These are phyloP conservation scores for Brachyrhaphis roseni DNA, from an alignment of 2,797 vertebrate genomes.

Conservation along the genomic window DNA sequence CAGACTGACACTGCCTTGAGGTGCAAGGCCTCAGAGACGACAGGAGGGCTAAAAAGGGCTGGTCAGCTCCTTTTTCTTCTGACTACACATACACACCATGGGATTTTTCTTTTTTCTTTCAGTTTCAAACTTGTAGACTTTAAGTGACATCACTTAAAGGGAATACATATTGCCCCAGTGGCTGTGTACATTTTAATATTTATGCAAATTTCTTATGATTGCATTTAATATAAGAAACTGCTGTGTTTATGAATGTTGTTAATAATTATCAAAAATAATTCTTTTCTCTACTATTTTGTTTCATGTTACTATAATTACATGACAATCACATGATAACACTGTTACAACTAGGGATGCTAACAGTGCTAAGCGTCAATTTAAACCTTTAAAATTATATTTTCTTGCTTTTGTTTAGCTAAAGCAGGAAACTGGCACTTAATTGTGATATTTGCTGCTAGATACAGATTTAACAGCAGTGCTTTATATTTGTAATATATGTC, in stretches of 20 bases:
- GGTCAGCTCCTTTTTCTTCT: constrained; percentile 7
- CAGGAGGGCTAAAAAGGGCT: constrained; percentile 3
- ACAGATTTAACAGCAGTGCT: not conserved
- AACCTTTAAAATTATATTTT: not conserved
- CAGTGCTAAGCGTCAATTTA: not conserved
- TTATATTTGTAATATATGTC: not conserved
- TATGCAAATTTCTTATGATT: not conserved
- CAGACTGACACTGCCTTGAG: not conserved
- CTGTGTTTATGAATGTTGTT: not conserved
- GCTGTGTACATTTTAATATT: not conserved
- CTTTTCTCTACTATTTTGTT: not conserved
- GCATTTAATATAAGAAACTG: not conserved
- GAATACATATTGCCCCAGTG: not conserved
- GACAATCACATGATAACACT: not conserved
- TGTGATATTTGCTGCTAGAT: not conserved
- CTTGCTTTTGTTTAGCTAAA: not conserved
- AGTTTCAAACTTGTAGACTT: constrained; percentile 10
- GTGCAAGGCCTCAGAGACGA: constrained; percentile 1
- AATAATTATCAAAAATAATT: not conserved
- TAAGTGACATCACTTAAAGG: constrained; percentile 5
- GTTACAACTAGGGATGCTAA: not conserved
- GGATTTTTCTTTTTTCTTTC: constrained; percentile 4
- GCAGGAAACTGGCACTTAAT: not conserved
- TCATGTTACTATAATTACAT: not conserved
- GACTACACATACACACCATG: constrained; percentile 2